Percentiles rank a stretch among this genome's conserved stretches.
Conservation (phyloP, 2,113 vertebrate species). For the Pimephales promelas region DNA sequence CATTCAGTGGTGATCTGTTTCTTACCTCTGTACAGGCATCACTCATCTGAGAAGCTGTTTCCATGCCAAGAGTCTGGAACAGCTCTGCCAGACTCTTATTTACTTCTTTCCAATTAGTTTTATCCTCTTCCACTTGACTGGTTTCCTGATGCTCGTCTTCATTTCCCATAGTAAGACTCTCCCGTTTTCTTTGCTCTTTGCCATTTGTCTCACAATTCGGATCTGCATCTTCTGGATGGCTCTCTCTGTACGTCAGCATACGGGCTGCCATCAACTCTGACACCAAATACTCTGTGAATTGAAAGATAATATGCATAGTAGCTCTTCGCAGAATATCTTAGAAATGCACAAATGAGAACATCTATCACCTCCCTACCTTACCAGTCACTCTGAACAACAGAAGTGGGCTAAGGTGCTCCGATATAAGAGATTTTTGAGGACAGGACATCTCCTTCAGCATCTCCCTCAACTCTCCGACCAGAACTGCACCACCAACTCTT, state of each 20-base stretch:
- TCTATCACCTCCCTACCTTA: slow-evolving; percentile 56
- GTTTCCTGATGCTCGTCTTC: slow-evolving; percentile 41
- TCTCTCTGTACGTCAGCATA: slow-evolving; percentile 63
- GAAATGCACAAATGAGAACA: neutral
- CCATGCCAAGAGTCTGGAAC: slow-evolving; percentile 67
- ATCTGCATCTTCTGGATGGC: slow-evolving; percentile 59
- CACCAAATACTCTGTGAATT: slow-evolving; percentile 71
- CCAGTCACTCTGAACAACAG: slow-evolving; percentile 69
- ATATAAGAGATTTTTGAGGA: slow-evolving; percentile 60
- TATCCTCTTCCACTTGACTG: slow-evolving; percentile 31
- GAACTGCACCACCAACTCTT: slow-evolving; percentile 48
- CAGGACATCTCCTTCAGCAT: slow-evolving; percentile 65
- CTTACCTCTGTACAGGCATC: slow-evolving; percentile 67
- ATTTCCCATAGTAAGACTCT: neutral
- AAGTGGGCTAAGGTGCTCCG: slow-evolving; percentile 64
- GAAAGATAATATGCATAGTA: neutral
- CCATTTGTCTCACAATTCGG: slow-evolving; percentile 1
- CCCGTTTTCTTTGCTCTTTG: slow-evolving; percentile 67
- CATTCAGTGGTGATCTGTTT: neutral
- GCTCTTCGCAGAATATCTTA: neutral
- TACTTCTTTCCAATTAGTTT: slow-evolving; percentile 41
- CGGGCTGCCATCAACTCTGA: slow-evolving; percentile 72
- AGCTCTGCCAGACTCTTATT: slow-evolving; percentile 67
- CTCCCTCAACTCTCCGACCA: slow-evolving; percentile 70
- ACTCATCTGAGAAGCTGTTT: slow-evolving; percentile 58